Conservation (phyloP, 1,140 invertebrate genomes). For the Nasonia longicornis region DNA sequence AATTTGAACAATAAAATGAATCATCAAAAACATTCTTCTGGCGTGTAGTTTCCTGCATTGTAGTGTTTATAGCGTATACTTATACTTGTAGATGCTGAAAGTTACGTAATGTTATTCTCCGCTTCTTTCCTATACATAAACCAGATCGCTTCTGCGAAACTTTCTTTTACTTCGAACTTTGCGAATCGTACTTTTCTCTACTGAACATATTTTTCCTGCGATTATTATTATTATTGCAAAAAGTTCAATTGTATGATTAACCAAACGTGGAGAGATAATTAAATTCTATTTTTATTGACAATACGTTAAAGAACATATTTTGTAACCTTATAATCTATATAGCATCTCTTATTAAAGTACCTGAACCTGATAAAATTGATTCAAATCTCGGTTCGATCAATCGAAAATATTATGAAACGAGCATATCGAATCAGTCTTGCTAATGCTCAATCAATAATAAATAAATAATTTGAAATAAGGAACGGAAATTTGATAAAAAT, state of each 20-base stretch:
- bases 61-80: neutral
- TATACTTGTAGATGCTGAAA: conserved; percentile 2
- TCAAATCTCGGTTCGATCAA: too few relatives aligned
- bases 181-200: conserved; percentile 19
- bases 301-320: too few relatives aligned
- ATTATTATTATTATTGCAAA: neutral
- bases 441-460: too few relatives aligned
- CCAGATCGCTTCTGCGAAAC: conserved; percentile 20
- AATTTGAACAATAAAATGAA: conserved; percentile 7
- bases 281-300: too few relatives aligned
- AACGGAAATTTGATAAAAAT: too few relatives aligned
- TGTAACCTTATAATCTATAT: too few relatives aligned
- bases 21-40: conserved; percentile 23
- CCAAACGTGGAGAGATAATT: too few relatives aligned
- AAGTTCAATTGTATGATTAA: neutral
- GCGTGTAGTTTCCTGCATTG: neutral
- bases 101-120: conserved; percentile 32
- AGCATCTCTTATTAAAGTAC: too few relatives aligned
- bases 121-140: conserved; percentile 26
- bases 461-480: too few relatives aligned
- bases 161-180: conserved; percentile 34
- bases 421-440: too few relatives aligned
- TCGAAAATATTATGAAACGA: too few relatives aligned
- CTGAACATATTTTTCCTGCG: neutral
- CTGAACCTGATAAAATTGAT: too few relatives aligned